Evolutionary conservation across 2,113 vertebrate species (phyloP).

Genomic region (Hydropotes inermis): DNA sequence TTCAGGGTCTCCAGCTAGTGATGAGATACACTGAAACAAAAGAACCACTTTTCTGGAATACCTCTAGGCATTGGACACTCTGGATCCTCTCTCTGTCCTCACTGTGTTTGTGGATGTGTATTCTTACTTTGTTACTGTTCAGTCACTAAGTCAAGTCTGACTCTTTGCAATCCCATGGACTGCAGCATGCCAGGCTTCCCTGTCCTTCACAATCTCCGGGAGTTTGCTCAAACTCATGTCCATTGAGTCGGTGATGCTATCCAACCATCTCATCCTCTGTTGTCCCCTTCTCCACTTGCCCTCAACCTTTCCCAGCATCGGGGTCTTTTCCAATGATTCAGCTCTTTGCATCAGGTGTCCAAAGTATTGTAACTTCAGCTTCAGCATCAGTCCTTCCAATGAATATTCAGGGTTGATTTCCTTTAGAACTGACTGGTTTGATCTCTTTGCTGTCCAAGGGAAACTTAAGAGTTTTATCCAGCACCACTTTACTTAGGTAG

Average conservation of each 20-base stretch:
- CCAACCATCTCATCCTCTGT: not conserved
- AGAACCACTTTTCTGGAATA: not conserved
- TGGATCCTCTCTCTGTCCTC: not conserved
- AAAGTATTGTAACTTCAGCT: not conserved
- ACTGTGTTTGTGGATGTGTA: not conserved
- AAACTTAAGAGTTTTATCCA: not conserved
- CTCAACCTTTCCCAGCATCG: not conserved
- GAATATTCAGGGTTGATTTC: not conserved
- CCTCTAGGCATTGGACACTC: not conserved
- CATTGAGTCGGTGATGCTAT: not conserved
- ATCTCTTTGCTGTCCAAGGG: not conserved
- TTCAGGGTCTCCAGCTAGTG: not conserved
- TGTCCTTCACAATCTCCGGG: not conserved
- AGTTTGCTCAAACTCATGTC: not conserved
- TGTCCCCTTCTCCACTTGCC: not conserved
- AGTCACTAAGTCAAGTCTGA: not conserved
- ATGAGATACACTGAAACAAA: not conserved
- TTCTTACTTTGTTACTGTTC: not conserved
- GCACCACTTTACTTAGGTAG: not conserved
- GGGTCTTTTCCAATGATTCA: not conserved
- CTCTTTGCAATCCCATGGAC: not conserved
- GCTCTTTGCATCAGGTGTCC: not conserved
- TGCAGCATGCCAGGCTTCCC: not conserved
- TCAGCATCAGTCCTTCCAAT: not conserved
- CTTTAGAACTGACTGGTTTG: not conserved